Base-by-base conservation (phyloP, 64 coral and sea anemone species). In the Platygyra sinensis region DNA sequence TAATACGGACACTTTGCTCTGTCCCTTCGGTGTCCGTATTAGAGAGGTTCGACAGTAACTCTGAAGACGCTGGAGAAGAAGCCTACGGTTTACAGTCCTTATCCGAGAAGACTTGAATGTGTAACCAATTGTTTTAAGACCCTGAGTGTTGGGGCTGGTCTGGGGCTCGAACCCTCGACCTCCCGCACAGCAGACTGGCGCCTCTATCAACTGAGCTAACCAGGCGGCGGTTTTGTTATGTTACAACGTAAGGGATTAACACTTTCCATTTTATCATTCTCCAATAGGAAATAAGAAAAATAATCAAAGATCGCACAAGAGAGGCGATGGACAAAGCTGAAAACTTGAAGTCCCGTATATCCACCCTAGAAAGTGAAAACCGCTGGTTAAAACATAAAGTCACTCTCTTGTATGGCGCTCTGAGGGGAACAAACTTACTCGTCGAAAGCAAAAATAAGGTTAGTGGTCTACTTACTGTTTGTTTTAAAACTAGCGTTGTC, bases 301-400 rank as follows among this genome's bases (percentile, higher is more conserved):
- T 79, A 9, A 29, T 79, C 10, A 79, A 79, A 79, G 22, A 79
- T 10, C 76, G 25, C 51, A 55, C 50, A 14, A 79, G 76, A 29
- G 22, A 79, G 49, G 27, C 25, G 20, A 4, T 54, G 50, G 49
- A n/a, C 19, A 51, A 24, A 14, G 51, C 76, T 57, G 76, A 79
- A 28, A 79, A 15, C 24, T 51, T 79, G 13, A 39, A 29, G 76
- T 7, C 22, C 12, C 49, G 51, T 16, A 30, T 79, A 28, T 55
- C 51, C 24, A 55, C 10, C 0, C 49, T 79, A 55, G 76, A 79
- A 55, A 79, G 8, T 54, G 76, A 79, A 79, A 79, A 79, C 51
- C 49, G 51, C 0, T 9, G 50, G 19, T 54, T 79, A 55, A 55
- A 79, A 28, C 76, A 79, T 2, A 79, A 29, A 55, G 76, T 79